Evolutionary conservation across 2,113 vertebrate genomes (phyloP).

Genomic region (Asarcornis scutulata): DNA sequence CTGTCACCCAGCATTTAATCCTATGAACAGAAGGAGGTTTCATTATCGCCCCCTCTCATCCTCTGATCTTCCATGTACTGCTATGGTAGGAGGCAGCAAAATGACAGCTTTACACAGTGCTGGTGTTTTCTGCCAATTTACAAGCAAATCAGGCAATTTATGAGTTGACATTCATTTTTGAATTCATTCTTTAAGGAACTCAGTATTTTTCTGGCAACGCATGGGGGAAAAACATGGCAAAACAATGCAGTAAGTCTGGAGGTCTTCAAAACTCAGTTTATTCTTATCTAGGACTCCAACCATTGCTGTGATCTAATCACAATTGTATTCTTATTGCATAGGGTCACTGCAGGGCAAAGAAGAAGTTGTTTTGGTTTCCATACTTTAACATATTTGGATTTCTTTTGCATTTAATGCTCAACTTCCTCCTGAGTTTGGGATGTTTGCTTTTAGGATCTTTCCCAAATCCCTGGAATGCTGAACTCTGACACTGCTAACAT

Average conservation of each 20-base stretch:
- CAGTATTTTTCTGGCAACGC: neutral
- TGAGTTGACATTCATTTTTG: neutral
- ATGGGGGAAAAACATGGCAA: neutral
- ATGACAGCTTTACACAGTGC: neutral
- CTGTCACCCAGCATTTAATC: neutral
- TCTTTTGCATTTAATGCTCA: conserved; percentile 8
- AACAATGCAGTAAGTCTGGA: neutral
- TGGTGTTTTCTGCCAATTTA: neutral
- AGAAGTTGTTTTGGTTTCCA: conserved; percentile 21
- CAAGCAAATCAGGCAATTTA: neutral
- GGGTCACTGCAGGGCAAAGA: conserved; percentile 4
- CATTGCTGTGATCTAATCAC: neutral
- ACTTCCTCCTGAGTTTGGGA: conserved; percentile 32
- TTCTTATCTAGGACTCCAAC: neutral
- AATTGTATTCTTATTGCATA: conserved; percentile 7
- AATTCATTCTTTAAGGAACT: neutral
- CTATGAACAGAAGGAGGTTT: neutral
- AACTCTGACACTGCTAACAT: neutral
- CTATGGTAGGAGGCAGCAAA: neutral
- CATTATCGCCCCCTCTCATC: neutral
- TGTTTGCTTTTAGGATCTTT: conserved; percentile 41
- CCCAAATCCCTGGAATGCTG: conserved; percentile 1
- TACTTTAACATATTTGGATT: conserved; percentile 30
- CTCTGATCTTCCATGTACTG: neutral
- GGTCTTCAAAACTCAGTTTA: neutral